These are phyloP conservation scores for Strix uralensis DNA, from an alignment of 2,113 vertebrate species.

Conservation along the genomic window DNA sequence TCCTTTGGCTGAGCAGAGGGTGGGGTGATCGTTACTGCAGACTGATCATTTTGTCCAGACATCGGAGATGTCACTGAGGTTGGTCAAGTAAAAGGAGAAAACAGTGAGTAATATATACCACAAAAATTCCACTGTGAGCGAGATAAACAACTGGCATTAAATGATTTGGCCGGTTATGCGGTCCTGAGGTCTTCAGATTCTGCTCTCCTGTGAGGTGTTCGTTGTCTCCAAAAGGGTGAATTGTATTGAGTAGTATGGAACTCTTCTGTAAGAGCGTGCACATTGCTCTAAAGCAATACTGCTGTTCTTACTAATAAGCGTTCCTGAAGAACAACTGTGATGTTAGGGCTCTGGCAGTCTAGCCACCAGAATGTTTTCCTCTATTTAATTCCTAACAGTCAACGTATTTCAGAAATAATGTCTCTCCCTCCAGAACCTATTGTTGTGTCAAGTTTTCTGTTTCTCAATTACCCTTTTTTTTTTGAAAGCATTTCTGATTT, in stretches of 20 bases:
- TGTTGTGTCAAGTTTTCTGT: not conserved
- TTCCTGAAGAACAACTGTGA: not conserved
- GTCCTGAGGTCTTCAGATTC: not conserved
- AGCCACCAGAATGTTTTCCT: not conserved
- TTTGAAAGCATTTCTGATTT: not conserved
- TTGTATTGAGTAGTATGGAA: not conserved
- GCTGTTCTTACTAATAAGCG: not conserved
- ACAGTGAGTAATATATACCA: not conserved
- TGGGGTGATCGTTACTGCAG: not conserved
- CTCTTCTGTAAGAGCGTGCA: not conserved
- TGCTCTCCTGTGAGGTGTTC: not conserved
- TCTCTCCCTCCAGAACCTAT: not conserved
- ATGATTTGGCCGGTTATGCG: not conserved
- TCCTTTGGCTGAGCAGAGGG: not conserved
- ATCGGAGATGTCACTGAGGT: not conserved
- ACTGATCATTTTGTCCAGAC: too few species aligned
- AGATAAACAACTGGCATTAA: fast-evolving
- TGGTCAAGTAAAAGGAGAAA: not conserved
- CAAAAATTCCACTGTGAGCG: fast-evolving
- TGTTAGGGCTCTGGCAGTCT: not conserved
- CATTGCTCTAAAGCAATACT: not conserved
- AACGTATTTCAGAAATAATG: not conserved
- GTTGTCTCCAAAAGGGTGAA: not conserved
- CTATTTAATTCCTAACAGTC: not conserved
- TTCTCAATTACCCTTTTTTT: not conserved